Base-by-base conservation (phyloP, 2,888 invertebrate genomes). In the Cryptocephalus moraei region DNA sequence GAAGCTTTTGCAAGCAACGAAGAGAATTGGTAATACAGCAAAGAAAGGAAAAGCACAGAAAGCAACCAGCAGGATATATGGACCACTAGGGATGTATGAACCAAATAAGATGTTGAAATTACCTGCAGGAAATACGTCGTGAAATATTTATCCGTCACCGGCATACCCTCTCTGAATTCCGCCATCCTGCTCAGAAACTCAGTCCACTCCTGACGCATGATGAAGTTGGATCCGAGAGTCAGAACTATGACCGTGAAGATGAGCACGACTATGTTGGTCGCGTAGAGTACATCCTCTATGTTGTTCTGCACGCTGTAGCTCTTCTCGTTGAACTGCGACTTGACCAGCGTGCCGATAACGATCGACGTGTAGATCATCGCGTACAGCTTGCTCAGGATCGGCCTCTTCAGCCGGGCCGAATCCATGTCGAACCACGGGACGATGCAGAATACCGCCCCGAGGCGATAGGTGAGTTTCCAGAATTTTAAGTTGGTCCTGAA, bases 351-450 rank as follows among this genome's bases (percentile, higher is more conserved):
- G 6, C 36, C 36, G 12, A 36, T 36, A 2, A 41, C 1, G 32
- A 8, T 10, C 31, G 38, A 1, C 8, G 13, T 14, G 9, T 33
- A 47, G 14, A 40, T 9, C 11, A 38, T 22, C 22, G 42, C 44
- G 39, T 32, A 48, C 6, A 36, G n/a, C 32, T 45, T 48, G 34
- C 45, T 48, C 9, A 44, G 33, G 3, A n/a, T n/a, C 4, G 32
- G 41, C 22, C 32, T 38, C n/a, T 36, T 45, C 32, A 41, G 22
- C 2, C 36, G 41, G 9, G n/a, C 8, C 36, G 44, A 44, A 8
- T 48, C 44, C n/a, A 48, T 44, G 31, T 48, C 48, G 11, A 44
- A 48, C 48, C 48, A 48, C 8, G 48, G 48, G 9, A 45, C 44
- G 9, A 44, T 41, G 33, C 48, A 44, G n/a, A 48, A 44, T 2